Conservation (phyloP, 1,140 invertebrate species). For the Drosophila bocki region DNA sequence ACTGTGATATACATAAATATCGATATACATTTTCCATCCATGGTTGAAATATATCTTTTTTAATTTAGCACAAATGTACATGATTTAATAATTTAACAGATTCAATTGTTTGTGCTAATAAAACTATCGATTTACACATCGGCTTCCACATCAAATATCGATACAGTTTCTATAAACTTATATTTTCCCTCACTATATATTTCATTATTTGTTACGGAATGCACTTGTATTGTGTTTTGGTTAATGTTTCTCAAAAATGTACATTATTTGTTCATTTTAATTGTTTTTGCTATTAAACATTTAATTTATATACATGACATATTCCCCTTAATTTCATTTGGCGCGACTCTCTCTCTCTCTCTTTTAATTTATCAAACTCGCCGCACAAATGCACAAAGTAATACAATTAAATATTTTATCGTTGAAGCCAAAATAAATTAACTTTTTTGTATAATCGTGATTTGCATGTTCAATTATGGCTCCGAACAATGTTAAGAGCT, state of each 20-base stretch:
- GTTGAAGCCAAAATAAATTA: conserved; percentile 36
- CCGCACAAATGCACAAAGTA: conserved; percentile 14
- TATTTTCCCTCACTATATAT: too few species aligned
- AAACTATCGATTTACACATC: too few species aligned
- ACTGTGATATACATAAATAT: too few species aligned
- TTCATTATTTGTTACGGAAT: neutral
- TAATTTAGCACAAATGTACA: too few species aligned
- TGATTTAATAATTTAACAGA: too few species aligned
- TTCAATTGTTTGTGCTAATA: too few species aligned
- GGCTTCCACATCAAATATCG: too few species aligned
- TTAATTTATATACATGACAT: conserved; percentile 15
- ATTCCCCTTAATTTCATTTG: conserved; percentile 17
- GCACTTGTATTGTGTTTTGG: neutral
- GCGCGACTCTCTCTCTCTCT: neutral
- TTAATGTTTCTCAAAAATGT: neutral
- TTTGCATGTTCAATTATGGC: conserved; percentile 33
- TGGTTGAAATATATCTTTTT: too few species aligned
- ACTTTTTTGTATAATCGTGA: conserved; percentile 40
- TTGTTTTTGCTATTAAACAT: conserved; percentile 6
- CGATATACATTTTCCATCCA: too few species aligned
- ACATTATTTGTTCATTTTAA: neutral
- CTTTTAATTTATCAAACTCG: neutral
- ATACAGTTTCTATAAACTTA: too few species aligned
- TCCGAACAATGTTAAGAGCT: neutral
- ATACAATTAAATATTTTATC: conserved; percentile 51